These are phyloP conservation scores for Pheosia tremula DNA, from an alignment of 2,888 invertebrate genomes.

Conservation along the genomic window DNA sequence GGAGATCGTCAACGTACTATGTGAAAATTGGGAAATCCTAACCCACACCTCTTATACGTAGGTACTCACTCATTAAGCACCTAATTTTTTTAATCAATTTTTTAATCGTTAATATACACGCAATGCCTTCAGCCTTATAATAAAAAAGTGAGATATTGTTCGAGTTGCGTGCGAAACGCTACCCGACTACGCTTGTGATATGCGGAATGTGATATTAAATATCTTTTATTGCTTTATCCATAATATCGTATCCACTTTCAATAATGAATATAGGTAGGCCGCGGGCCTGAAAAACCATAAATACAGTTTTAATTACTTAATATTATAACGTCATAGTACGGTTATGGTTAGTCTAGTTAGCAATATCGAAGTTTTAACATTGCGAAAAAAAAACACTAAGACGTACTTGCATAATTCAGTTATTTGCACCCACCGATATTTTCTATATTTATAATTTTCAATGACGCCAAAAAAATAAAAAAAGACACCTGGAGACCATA, in stretches of 20 bases:
- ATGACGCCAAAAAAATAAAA: too few species aligned
- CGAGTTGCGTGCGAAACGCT: conserved; percentile 53
- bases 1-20: conserved; percentile 50
- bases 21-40: conserved; percentile 50
- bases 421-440: too few species aligned
- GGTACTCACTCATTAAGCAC: background rate
- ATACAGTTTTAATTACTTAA: too few species aligned
- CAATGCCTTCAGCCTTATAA: conserved; percentile 35
- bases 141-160: conserved; percentile 46
- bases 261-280: conserved; percentile 19
- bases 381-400: too few species aligned
- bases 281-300: conserved; percentile 3
- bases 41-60: conserved; percentile 46
- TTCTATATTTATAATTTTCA: too few species aligned
- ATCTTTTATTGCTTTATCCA: conserved; percentile 34
- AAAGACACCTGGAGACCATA: too few species aligned
- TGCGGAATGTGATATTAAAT: conserved; percentile 42
- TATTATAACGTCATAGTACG: too few species aligned
- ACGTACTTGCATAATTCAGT: too few species aligned
- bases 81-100: conserved; percentile 3
- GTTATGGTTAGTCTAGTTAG: too few species aligned
- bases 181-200: conserved; percentile 36
- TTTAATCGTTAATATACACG: conserved; percentile 52
- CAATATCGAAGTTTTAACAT: too few species aligned
- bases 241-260: conserved; percentile 18